phyloP scores from a whole-genome alignment of 1,140 invertebrate species.

The Tyrophagus putrescentiae region DNA sequence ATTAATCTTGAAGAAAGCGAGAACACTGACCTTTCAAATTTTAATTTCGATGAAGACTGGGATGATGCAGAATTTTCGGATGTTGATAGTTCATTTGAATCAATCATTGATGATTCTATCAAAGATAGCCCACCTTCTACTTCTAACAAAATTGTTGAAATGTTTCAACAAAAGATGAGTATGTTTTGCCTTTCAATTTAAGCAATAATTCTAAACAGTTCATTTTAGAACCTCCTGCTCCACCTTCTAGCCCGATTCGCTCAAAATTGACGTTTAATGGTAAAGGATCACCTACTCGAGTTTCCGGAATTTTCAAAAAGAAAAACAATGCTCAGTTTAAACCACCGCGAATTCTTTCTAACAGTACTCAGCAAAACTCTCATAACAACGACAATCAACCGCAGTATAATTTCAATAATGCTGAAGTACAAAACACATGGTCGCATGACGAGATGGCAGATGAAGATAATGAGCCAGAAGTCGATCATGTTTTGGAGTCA shows the following conservation, averaged over 20 bases:
- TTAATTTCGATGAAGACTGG: background rate
- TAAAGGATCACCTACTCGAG: conserved; percentile 13
- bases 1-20: background rate
- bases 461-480: background rate
- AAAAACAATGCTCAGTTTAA: background rate
- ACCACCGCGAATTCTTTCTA: background rate
- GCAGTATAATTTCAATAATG: background rate
- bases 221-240: background rate
- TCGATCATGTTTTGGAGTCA: background rate
- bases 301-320: conserved; percentile 5
- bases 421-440: background rate
- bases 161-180: background rate
- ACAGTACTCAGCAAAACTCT: background rate
- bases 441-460: background rate
- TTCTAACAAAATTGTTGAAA: background rate
- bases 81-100: no score
- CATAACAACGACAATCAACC: background rate
- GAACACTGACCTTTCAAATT: background rate
- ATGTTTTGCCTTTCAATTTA: background rate
- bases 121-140: background rate
- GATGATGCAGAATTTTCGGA: background rate
- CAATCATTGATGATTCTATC: background rate
- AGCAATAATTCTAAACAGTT: background rate
- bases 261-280: background rate
- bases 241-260: background rate